Conservation (phyloP, 2,797 vertebrate genomes). For the Rhabdophis nuchalis region DNA sequence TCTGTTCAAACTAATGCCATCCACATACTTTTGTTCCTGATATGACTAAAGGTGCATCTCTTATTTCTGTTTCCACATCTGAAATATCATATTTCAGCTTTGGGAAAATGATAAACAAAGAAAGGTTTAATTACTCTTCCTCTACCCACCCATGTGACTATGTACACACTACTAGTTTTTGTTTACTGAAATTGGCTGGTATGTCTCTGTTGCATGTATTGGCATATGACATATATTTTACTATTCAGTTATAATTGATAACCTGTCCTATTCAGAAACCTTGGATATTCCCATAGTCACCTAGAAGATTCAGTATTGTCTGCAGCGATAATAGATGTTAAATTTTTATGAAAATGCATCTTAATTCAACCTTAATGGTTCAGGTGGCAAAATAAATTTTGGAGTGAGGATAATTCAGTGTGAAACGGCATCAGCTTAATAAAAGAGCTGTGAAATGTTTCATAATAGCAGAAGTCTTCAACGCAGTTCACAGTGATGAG, state of each 20-base stretch:
- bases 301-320: constrained; percentile 27
- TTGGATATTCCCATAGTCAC: neutral
- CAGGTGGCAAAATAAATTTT: constrained; percentile 10
- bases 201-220: neutral
- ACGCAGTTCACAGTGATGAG: neutral
- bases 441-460: neutral
- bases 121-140: neutral
- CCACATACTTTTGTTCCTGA: neutral
- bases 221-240: neutral
- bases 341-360: constrained; percentile 1
- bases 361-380: constrained; percentile 32
- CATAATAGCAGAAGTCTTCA: neutral
- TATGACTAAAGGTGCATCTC: neutral
- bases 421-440: neutral
- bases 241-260: neutral
- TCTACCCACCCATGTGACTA: too few relatives aligned
- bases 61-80: neutral
- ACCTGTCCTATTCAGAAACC: neutral
- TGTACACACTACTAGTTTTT: neutral
- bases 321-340: neutral
- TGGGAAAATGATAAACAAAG: neutral
- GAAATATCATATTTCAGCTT: neutral
- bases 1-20: neutral
- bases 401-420: neutral
- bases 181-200: neutral